A percentile compares a stretch with the other conserved stretches of the same genome.
Evolutionary conservation across 2,888 invertebrate genomes (phyloP).

Genomic region (Calameuta filiformis): DNA sequence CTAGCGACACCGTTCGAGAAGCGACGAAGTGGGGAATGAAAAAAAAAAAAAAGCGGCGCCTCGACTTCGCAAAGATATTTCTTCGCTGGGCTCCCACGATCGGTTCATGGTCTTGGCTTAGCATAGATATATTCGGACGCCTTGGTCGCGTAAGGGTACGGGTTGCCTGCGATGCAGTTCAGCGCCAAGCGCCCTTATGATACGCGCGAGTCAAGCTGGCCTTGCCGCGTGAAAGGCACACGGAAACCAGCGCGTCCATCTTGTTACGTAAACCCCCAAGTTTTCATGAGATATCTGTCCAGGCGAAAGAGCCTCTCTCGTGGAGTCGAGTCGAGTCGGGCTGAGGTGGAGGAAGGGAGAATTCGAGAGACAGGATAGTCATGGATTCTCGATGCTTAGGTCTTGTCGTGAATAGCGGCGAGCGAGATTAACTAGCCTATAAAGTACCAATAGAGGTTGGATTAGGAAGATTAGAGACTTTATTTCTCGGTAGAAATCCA

Average conservation of each 20-base stretch:
- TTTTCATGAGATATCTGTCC: constrained; percentile 51
- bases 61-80: constrained; percentile 28
- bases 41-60: not conserved
- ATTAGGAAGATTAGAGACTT: not conserved
- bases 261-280: constrained; percentile 62
- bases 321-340: constrained; percentile 3
- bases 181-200: constrained; percentile 43
- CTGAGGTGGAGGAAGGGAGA: not conserved
- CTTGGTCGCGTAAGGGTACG: constrained; percentile 33
- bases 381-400: too few relatives aligned
- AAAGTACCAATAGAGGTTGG: not conserved
- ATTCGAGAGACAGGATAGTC: not conserved
- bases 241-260: constrained; percentile 63
- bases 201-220: constrained; percentile 50
- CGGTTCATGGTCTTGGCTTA: constrained; percentile 52
- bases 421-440: too few relatives aligned
- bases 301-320: constrained; percentile 12
- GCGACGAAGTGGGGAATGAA: constrained; percentile 1
- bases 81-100: constrained; percentile 54
- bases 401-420: too few relatives aligned
- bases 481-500: too few relatives aligned
- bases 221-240: constrained; percentile 62
- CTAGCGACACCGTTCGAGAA: not conserved
- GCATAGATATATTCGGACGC: constrained; percentile 12
- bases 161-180: not conserved